Percentiles rank a stretch among this genome's conserved stretches.
Evolutionary conservation across 2,113 vertebrate species (phyloP).

Genomic region (Puma concolor): DNA sequence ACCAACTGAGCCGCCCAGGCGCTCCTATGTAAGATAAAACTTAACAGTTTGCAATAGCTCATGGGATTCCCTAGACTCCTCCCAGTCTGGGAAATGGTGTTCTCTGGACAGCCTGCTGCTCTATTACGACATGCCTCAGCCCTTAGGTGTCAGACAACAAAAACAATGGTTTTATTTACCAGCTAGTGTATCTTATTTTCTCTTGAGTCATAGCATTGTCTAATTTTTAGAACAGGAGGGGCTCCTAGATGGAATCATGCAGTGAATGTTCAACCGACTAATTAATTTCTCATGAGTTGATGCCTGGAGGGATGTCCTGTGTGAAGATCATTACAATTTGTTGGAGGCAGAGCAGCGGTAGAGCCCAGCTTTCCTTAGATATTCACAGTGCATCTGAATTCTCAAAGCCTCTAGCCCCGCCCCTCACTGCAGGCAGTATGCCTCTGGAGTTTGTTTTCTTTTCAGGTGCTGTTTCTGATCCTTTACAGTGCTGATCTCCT

Average conservation of each 20-base stretch:
- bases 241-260: not conserved
- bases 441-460: not conserved
- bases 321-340: not conserved
- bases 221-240: not conserved
- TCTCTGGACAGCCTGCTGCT: not conserved
- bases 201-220: not conserved
- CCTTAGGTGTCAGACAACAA: not conserved
- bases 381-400: not conserved
- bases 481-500: not conserved
- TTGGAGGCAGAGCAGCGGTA: not conserved
- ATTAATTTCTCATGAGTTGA: not conserved
- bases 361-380: not conserved
- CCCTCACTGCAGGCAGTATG: not conserved
- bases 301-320: not conserved
- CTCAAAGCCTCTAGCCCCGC: not conserved
- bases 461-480: not conserved
- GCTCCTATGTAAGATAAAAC: not conserved
- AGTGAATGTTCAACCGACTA: not conserved
- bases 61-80: not conserved
- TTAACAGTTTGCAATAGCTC: not conserved
- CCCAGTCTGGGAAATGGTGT: not conserved
- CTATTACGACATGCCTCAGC: not conserved
- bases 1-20: too few species aligned
- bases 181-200: not conserved
- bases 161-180: not conserved